Evolutionary conservation across 2,888 invertebrate species (phyloP).

Genomic region (Drosophila multiciliata): DNA sequence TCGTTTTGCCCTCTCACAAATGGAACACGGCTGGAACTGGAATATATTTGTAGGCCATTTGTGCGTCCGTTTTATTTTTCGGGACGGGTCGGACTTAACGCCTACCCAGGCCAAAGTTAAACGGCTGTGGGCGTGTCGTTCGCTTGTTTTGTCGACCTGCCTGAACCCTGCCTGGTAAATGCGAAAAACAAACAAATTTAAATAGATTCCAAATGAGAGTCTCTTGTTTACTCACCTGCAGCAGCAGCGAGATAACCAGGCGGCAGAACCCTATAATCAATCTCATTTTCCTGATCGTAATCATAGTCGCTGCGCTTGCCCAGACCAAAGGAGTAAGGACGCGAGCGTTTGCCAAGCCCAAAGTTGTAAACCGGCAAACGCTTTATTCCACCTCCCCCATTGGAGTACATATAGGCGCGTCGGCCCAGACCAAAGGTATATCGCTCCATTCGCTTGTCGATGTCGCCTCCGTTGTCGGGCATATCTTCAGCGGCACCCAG

Average conservation of each 20-base stretch:
- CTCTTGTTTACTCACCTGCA: constrained; percentile 41
- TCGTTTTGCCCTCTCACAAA: constrained; percentile 15
- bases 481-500: constrained; percentile 49
- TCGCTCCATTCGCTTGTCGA: constrained; percentile 87
- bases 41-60: constrained; percentile 14
- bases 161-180: constrained; percentile 35
- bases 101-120: constrained; percentile 87
- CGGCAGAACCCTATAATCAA: constrained; percentile 60
- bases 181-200: not conserved
- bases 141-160: constrained; percentile 58
- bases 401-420: constrained; percentile 85
- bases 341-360: constrained; percentile 83
- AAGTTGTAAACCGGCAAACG: constrained; percentile 85
- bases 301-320: constrained; percentile 83
- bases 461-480: constrained; percentile 59
- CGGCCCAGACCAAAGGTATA: constrained; percentile 91
- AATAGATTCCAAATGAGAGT: not conserved
- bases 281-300: constrained; percentile 74
- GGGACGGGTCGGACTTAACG: constrained; percentile 81
- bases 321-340: constrained; percentile 84
- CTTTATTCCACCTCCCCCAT: constrained; percentile 83
- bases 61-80: constrained; percentile 15
- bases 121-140: constrained; percentile 80
- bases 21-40: constrained; percentile 52
- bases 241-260: constrained; percentile 43